phyloP scores from a whole-genome alignment of 1,140 invertebrate genomes.

The Chrysomallon squamiferum region DNA sequence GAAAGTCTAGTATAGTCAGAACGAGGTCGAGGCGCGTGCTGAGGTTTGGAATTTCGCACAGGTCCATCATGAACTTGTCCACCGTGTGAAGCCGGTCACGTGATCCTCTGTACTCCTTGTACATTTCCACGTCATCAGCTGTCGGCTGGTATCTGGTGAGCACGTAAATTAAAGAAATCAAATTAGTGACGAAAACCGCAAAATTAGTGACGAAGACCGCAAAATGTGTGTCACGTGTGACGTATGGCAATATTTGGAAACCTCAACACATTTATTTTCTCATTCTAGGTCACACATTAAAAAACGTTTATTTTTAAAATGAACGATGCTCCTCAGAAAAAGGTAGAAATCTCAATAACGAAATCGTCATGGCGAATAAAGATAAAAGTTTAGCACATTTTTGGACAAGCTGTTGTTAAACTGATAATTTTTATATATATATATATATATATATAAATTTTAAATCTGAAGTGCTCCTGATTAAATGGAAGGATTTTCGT shows the following conservation, averaged over 20 bases:
- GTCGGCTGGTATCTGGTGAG: conserved; percentile 42
- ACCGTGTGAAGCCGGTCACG: conserved; percentile 28
- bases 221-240: neutral
- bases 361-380: too few relatives aligned
- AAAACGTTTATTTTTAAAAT: too few relatives aligned
- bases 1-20: conserved; percentile 38
- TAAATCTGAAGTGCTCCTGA: too few relatives aligned
- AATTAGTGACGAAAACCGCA: neutral
- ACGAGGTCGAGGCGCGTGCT: conserved; percentile 36
- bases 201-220: neutral
- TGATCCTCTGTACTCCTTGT: conserved; percentile 21
- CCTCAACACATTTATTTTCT: neutral
- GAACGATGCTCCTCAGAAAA: too few relatives aligned
- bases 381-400: too few relatives aligned
- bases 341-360: too few relatives aligned
- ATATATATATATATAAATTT: too few relatives aligned
- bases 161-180: too few relatives aligned
- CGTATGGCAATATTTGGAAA: neutral
- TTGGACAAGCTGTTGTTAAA: too few relatives aligned
- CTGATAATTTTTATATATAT: too few relatives aligned
- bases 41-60: conserved; percentile 39
- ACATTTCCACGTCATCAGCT: conserved; percentile 43
- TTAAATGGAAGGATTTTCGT: too few relatives aligned
- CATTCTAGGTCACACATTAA: too few relatives aligned
- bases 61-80: conserved; percentile 44